Conservation (phyloP, 2,113 vertebrate genomes). For the Boleophthalmus pectinirostris region DNA sequence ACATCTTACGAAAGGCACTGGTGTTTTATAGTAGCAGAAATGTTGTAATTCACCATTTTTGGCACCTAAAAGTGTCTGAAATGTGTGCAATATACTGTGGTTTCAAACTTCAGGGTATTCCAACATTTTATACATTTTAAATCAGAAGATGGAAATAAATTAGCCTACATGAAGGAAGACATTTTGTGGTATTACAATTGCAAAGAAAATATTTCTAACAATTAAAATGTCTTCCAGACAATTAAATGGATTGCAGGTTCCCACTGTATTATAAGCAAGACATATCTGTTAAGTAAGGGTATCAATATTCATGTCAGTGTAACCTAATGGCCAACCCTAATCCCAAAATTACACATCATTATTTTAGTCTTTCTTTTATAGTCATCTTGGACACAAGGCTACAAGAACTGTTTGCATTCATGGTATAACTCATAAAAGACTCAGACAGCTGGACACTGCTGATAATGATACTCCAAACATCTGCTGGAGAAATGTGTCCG, state of each 20-base stretch:
- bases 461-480: conserved; percentile 37
- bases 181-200: not conserved
- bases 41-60: not conserved
- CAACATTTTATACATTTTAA: not conserved
- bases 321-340: conserved; percentile 18
- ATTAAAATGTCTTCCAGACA: not conserved
- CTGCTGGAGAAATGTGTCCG: conserved; percentile 26
- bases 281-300: too few species aligned
- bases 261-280: too few species aligned
- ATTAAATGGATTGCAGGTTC: too few species aligned
- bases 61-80: too few species aligned
- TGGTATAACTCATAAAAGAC: conserved; percentile 25
- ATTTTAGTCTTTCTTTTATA: conserved; percentile 37
- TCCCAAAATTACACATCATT: conserved; percentile 35
- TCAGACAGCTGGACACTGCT: conserved; percentile 20
- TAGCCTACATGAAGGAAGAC: not conserved
- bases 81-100: not conserved
- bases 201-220: too few species aligned
- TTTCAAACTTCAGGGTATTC: not conserved
- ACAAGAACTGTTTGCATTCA: conserved; percentile 9
- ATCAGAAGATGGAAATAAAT: too few species aligned
- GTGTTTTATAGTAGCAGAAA: not conserved
- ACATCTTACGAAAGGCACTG: not conserved
- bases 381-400: conserved; percentile 36
- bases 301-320: conserved; percentile 12